Evolutionary conservation across 2,113 vertebrate genomes (phyloP).

Genomic region (Agelaius phoeniceus): DNA sequence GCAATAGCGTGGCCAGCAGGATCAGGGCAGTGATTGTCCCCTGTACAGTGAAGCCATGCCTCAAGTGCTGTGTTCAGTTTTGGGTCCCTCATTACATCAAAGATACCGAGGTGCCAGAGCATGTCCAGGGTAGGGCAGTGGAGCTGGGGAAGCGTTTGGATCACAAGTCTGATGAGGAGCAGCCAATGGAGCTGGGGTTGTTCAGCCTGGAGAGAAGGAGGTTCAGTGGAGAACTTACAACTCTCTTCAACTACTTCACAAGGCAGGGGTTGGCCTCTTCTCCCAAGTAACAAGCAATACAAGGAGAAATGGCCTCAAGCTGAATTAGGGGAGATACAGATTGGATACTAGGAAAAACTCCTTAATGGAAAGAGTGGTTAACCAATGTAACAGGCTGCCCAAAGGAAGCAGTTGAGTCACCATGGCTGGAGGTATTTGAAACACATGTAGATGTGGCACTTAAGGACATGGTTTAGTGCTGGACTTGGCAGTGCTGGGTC

Average conservation of each 20-base stretch:
- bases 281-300: neutral
- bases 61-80: neutral
- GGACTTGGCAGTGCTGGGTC: neutral
- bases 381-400: neutral
- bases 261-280: neutral
- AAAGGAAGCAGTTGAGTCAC: neutral
- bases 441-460: neutral
- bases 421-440: neutral
- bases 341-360: neutral
- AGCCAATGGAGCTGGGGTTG: neutral
- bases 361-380: neutral
- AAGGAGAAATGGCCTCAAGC: neutral
- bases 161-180: neutral
- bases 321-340: neutral
- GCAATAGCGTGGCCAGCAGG: neutral
- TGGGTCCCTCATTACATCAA: neutral
- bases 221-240: fast-evolving
- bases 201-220: neutral
- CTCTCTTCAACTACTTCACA: no score
- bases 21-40: neutral
- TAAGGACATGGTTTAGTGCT: neutral
- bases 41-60: neutral
- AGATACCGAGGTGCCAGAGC: fast-evolving
- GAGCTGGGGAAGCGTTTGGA: neutral
- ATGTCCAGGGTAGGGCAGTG: neutral